Evolutionary conservation across 2,888 invertebrate genomes (phyloP).

Genomic region (Xestia rhomboidea): DNA sequence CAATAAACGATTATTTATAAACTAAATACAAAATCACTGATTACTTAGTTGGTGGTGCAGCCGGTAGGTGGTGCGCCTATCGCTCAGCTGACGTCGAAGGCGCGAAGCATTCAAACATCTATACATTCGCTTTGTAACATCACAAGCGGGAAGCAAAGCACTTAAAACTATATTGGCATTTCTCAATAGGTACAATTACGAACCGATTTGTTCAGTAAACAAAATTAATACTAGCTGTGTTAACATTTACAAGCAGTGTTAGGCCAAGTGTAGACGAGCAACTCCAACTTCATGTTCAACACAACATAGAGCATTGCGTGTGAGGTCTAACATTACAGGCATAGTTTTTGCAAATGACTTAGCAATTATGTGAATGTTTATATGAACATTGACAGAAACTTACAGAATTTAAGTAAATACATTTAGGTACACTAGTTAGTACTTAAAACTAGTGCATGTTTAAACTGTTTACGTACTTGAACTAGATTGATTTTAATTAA

Average conservation of each 20-base stretch:
- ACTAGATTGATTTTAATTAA: neutral
- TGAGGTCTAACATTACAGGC: neutral
- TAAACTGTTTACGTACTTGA: neutral
- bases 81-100: slow-evolving; percentile 52
- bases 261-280: slow-evolving; percentile 28
- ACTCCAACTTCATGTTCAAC: slow-evolving; percentile 36
- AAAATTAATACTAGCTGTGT: slow-evolving; percentile 51
- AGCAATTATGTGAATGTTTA: neutral
- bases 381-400: neutral
- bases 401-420: neutral
- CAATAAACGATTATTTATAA: slow-evolving; percentile 55
- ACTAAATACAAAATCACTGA: slow-evolving; percentile 55
- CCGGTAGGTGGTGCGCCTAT: slow-evolving; percentile 34
- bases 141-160: slow-evolving; percentile 68
- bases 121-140: slow-evolving; percentile 63
- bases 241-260: slow-evolving; percentile 58
- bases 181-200: slow-evolving; percentile 62
- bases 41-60: slow-evolving; percentile 51
- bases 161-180: slow-evolving; percentile 71
- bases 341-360: slow-evolving; percentile 4
- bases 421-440: neutral
- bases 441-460: neutral
- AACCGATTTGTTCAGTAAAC: slow-evolving; percentile 54
- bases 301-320: slow-evolving; percentile 29
- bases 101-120: slow-evolving; percentile 57